phyloP scores from a whole-genome alignment of 2,797 vertebrate genomes.

The Centropyge bicolor region DNA sequence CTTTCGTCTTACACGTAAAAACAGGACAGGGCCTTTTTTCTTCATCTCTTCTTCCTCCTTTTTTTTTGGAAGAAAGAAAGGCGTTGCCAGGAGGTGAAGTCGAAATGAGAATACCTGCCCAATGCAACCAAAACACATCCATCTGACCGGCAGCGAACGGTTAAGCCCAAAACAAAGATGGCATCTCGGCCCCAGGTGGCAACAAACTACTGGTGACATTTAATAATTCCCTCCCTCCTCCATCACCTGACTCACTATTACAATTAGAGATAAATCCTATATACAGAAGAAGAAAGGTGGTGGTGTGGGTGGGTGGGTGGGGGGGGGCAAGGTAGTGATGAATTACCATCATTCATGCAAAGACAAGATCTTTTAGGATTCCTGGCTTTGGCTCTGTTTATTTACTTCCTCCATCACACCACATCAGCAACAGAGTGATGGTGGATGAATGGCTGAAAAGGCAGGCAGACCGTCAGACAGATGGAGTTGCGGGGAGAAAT shows the following conservation, averaged over 20 bases:
- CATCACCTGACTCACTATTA: constrained; percentile 81
- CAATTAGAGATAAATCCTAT: constrained; percentile 83
- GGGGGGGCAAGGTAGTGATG: constrained; percentile 67
- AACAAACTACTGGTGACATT: constrained; percentile 84
- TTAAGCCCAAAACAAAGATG: constrained; percentile 80
- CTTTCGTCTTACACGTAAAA: constrained; percentile 35
- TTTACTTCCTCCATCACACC: constrained; percentile 77
- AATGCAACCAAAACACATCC: constrained; percentile 49
- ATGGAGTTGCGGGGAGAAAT: constrained; percentile 70
- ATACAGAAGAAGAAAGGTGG: constrained; percentile 36
- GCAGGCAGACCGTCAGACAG: constrained; percentile 71
- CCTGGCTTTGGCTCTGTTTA: constrained; percentile 78
- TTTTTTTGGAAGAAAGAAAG: neutral
- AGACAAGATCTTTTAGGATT: constrained; percentile 81
- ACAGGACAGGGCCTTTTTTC: constrained; percentile 19
- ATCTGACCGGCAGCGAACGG: constrained; percentile 69
- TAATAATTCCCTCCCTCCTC: constrained; percentile 77
- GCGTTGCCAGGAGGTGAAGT: constrained; percentile 34
- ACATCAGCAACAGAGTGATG: constrained; percentile 75
- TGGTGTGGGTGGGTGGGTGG: constrained; percentile 15
- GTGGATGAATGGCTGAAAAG: constrained; percentile 71
- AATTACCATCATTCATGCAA: constrained; percentile 76
- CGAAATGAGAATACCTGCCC: constrained; percentile 56
- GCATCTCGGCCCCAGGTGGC: constrained; percentile 76
- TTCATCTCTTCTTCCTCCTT: constrained; percentile 7